Conservation (phyloP, 2,113 vertebrate genomes). For the Pavo muticus region DNA sequence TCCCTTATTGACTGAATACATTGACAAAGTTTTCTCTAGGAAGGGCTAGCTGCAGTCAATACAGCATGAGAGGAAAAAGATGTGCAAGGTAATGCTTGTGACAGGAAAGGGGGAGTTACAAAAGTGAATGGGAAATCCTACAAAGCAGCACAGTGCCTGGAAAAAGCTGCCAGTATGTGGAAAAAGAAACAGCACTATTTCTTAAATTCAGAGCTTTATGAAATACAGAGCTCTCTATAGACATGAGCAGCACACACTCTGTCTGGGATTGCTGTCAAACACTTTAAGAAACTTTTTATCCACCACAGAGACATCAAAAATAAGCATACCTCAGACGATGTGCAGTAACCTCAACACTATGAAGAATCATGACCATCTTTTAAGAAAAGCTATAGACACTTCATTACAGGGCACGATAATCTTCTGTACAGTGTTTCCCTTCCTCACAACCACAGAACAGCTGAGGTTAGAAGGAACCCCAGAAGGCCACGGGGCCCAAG, state of each 20-base stretch:
- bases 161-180: not conserved
- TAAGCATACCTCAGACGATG: not conserved
- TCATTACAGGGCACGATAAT: not conserved
- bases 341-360: not conserved
- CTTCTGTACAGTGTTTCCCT: not conserved
- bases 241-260: not conserved
- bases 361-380: not conserved
- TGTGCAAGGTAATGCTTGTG: not conserved
- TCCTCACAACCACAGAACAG: not conserved
- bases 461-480: not conserved
- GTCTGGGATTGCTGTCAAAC: not conserved
- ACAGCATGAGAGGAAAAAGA: not conserved
- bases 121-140: not conserved
- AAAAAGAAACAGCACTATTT: not conserved
- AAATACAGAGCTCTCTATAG: not conserved
- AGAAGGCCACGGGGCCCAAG: accelerated
- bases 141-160: not conserved
- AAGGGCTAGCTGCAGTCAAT: not conserved
- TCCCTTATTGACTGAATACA: not conserved
- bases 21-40: not conserved
- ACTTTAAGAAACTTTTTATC: not conserved
- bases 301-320: not conserved
- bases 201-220: not conserved
- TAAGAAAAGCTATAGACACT: not conserved
- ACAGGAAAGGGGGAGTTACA: not conserved